Evolutionary conservation across 1,140 invertebrate genomes (phyloP), one percentile per base, ranked within the genome.

Genomic region (Bombyx mandarina): DNA sequence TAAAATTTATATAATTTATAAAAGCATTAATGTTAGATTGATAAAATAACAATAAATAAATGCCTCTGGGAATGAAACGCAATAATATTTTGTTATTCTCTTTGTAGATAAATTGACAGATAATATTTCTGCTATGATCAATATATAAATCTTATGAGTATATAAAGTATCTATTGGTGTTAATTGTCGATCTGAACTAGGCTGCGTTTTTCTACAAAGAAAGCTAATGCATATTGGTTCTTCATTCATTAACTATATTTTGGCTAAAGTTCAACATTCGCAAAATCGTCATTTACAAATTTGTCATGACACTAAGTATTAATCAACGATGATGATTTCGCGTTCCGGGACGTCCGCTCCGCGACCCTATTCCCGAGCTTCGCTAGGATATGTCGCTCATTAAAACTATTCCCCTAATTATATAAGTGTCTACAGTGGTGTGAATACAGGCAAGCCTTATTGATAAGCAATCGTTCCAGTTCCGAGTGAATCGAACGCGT

Each of bases 1-100:
- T 87, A 87, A 87, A 87, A 87, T 87, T 87, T 85, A 85, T 84
- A 84, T 85, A 81, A 82, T 82, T 85, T 87, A 82, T 79, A 85
- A 84, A 87, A 86, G 82, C 82, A 67, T 73, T 75, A 81, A 79
- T 80, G 71, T 78, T 75, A 75, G 70, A 53, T 65, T 62, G 63
- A 65, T 78, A 83, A 84, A 85, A 79, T 70, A 87, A 87, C 73
- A 71, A 73, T 77, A 86, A 86, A 81, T 85, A 87, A 87, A 87
- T 87, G 81, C 84, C 79, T 83, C 69, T 82, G 73, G 76, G 78
- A 69, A 77, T 80, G 72, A 77, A 85, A 83, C 77, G 67, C 69
- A 82, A 81, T 69, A 58, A 73, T 71, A 80, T 74, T 65, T 69
- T 56, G 22, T 53, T 65, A 64, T 64, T 73, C 60, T 74, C 69